A percentile compares a stretch with the other conserved stretches of the same genome.
Conservation (phyloP, 2,113 vertebrate species). For the Carlito syrichta region DNA sequence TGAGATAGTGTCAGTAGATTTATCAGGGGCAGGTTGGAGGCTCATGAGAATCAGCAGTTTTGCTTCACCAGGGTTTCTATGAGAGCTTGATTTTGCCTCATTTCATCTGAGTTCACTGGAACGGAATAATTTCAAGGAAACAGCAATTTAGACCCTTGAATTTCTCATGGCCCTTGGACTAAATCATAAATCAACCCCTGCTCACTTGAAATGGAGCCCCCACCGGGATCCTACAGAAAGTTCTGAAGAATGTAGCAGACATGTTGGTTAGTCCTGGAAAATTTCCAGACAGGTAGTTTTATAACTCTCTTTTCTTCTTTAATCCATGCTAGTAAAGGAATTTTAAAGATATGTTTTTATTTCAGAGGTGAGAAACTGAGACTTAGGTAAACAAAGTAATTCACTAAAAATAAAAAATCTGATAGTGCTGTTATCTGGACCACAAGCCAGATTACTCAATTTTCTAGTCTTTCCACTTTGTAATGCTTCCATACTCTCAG, state of each 20-base stretch:
- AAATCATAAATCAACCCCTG: conserved; percentile 36
- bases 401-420: not conserved
- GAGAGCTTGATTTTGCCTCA: conserved; percentile 13
- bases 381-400: not conserved
- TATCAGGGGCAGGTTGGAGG: not conserved
- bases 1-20: not conserved
- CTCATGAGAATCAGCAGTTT: not conserved
- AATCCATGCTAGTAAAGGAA: not conserved
- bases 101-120: conserved; percentile 46
- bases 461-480: not conserved
- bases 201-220: not conserved
- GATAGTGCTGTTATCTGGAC: not conserved
- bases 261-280: not conserved
- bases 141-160: conserved; percentile 17
- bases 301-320: not conserved
- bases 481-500: not conserved
- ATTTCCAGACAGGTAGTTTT: not conserved
- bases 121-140: conserved; percentile 60
- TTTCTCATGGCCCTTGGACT: conserved; percentile 46
- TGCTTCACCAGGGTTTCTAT: not conserved
- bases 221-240: not conserved
- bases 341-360: not conserved
- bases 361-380: not conserved
- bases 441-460: not conserved
- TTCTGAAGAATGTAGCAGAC: not conserved